phyloP scores from a whole-genome alignment of 1,140 invertebrate species.

The Diachasmimorpha longicaudata region DNA sequence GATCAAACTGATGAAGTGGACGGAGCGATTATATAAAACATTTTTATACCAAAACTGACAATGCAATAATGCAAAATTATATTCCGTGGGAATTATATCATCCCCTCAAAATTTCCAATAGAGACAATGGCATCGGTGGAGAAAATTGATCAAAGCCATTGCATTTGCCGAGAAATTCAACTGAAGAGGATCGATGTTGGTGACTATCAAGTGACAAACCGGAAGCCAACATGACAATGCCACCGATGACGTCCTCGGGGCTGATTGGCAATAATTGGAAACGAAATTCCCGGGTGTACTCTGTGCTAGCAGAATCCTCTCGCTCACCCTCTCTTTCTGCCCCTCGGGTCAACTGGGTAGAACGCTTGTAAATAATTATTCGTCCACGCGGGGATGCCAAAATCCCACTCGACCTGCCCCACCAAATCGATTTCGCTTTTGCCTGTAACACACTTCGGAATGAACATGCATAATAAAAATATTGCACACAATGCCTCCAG shows the following conservation, averaged over 20 bases:
- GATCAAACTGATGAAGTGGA: no score
- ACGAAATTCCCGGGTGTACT: constrained; percentile 28
- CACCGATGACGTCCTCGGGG: constrained; percentile 26
- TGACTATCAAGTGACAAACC: constrained; percentile 24
- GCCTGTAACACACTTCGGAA: neutral
- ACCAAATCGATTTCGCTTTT: constrained; percentile 11
- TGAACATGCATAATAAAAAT: neutral
- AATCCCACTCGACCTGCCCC: constrained; percentile 18
- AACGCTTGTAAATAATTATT: constrained; percentile 34
- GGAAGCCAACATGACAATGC: constrained; percentile 26
- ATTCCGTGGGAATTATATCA: no score
- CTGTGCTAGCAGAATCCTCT: constrained; percentile 7
- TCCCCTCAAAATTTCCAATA: neutral
- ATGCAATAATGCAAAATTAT: no score
- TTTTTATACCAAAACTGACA: no score
- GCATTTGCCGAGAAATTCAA: neutral
- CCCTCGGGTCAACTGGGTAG: neutral
- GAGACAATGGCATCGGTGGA: neutral
- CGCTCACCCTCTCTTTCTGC: neutral
- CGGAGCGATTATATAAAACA: no score
- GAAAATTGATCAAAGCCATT: constrained; percentile 5
- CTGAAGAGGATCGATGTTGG: neutral
- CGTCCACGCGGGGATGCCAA: constrained; percentile 16
- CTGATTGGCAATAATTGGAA: constrained; percentile 29
- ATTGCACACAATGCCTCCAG: neutral